Evolutionary conservation across 2,113 vertebrate species (phyloP).

Genomic region (Todiramphus chloris): DNA sequence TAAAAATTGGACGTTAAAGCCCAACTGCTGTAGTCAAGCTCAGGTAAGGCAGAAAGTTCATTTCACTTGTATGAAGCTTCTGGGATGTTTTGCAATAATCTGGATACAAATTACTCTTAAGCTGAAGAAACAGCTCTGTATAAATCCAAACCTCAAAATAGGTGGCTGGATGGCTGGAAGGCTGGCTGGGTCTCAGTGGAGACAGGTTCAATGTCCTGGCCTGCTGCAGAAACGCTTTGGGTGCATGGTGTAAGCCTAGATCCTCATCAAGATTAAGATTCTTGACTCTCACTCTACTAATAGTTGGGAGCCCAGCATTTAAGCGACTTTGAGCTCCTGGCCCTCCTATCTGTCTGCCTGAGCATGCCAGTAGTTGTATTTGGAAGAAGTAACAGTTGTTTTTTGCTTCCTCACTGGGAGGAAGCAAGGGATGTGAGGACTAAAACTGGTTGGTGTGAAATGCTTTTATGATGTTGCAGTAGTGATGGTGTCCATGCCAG

Average conservation of each 20-base stretch:
- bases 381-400: neutral
- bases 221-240: neutral
- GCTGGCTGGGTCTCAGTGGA: neutral
- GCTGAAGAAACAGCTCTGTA: neutral
- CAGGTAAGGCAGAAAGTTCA: neutral
- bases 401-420: neutral
- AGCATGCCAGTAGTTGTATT: neutral
- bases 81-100: constrained; percentile 4
- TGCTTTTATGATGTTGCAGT: fast-evolving
- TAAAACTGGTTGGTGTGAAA: neutral
- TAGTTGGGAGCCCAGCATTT: neutral
- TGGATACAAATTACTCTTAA: constrained; percentile 31
- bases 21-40: neutral
- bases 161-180: neutral
- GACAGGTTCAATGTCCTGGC: neutral
- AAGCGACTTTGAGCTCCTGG: neutral
- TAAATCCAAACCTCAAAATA: neutral
- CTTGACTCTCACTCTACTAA: neutral
- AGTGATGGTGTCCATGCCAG: neutral
- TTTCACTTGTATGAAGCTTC: neutral
- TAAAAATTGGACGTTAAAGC: neutral
- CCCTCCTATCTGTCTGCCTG: neutral
- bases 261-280: constrained; percentile 2
- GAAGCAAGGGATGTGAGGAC: neutral
- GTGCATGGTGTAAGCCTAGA: neutral